These are phyloP conservation scores for Pandemis cinnamomeana DNA, from an alignment of 2,888 invertebrate genomes.

Conservation along the genomic window DNA sequence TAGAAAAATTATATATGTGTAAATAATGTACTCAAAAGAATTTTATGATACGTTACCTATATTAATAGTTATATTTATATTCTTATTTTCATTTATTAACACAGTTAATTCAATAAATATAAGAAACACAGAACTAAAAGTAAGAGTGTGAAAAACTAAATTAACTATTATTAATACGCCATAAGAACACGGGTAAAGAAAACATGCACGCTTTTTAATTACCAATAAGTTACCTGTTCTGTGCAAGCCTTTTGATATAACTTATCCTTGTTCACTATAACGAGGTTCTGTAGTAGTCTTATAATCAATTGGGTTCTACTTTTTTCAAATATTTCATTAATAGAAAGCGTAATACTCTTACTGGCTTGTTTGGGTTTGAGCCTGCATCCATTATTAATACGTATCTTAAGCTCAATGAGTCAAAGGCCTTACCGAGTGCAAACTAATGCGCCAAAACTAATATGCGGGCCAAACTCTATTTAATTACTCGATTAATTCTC, in stretches of 20 bases:
- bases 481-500: too few relatives aligned
- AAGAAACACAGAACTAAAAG: not conserved
- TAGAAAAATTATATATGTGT: slow-evolving; percentile 8
- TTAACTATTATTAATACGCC: not conserved
- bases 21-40: slow-evolving; percentile 7
- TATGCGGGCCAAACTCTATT: too few relatives aligned
- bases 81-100: not conserved
- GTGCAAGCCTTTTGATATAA: not conserved
- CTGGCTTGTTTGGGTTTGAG: too few relatives aligned
- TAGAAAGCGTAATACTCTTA: too few relatives aligned
- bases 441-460: too few relatives aligned
- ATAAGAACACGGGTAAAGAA: not conserved
- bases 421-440: too few relatives aligned
- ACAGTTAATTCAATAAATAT: not conserved
- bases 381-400: too few relatives aligned
- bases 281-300: not conserved
- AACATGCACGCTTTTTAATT: slow-evolving; percentile 1
- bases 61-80: not conserved
- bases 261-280: not conserved
- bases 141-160: slow-evolving; percentile 7
- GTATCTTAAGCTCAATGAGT: too few relatives aligned
- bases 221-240: not conserved
- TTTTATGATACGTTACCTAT: slow-evolving; percentile 6
- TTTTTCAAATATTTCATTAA: too few relatives aligned
- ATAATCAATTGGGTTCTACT: not conserved